Evolutionary conservation across 2,113 vertebrate genomes (phyloP).

Genomic region (Rhea pennata): DNA sequence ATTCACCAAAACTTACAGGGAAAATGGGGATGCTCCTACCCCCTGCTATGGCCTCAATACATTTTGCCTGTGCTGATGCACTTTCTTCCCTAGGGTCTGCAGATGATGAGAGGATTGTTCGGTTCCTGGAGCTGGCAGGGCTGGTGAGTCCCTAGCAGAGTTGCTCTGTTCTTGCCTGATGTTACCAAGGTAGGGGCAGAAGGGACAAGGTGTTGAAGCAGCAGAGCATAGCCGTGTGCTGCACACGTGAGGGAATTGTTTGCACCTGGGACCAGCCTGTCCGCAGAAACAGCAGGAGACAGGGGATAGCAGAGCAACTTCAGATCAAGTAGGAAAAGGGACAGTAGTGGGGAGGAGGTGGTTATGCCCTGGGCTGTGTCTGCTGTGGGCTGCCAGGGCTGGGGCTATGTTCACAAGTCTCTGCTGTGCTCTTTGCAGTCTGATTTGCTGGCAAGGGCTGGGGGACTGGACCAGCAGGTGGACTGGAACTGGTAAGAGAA

Average conservation of each 20-base stretch:
- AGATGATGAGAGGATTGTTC: conserved; percentile 92
- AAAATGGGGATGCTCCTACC: background rate
- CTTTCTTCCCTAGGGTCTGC: conserved; percentile 79
- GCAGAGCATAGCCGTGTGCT: background rate
- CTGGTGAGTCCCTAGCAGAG: conserved; percentile 82
- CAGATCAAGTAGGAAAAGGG: background rate
- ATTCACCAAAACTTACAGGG: background rate
- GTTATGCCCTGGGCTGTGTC: background rate
- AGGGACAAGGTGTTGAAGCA: background rate
- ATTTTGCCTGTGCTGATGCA: background rate
- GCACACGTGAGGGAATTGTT: background rate
- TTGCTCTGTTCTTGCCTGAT: background rate
- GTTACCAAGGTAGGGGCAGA: background rate
- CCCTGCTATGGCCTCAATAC: background rate
- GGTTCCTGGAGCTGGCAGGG: conserved; percentile 88
- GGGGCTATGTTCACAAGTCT: background rate
- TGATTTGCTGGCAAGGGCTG: conserved; percentile 85
- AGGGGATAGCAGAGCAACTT: background rate
- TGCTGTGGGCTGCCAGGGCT: background rate
- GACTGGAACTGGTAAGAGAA: conserved; percentile 94
- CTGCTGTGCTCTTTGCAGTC: conserved; percentile 77
- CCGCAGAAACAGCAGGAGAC: background rate
- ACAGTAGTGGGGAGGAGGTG: background rate
- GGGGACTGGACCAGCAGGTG: conserved; percentile 89
- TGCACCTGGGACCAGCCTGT: background rate